These are phyloP conservation scores for Nemurella pictetii DNA, from an alignment of 2,888 invertebrate species.

Conservation along the genomic window DNA sequence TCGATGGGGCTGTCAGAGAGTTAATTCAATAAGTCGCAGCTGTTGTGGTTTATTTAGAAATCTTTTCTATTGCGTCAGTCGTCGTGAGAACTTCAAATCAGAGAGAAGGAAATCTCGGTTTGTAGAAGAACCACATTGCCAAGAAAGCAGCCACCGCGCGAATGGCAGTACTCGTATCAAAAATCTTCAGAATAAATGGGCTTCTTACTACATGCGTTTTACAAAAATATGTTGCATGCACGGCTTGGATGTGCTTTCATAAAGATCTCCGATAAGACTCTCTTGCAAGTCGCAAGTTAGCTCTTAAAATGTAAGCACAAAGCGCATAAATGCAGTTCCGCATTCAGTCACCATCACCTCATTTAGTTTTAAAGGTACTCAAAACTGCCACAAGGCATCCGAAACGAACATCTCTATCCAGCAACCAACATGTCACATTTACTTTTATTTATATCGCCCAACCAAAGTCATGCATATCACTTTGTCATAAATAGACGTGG, in stretches of 20 bases:
- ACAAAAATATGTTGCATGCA: not conserved
- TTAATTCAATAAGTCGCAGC: conserved; percentile 39
- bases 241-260: not conserved
- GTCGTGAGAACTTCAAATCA: conserved; percentile 29
- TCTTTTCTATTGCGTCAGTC: conserved; percentile 38
- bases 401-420: not conserved
- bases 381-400: not conserved
- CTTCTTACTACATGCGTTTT: not conserved
- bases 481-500: not conserved
- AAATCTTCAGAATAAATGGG: not conserved
- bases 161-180: not conserved
- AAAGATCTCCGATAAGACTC: not conserved
- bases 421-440: not conserved
- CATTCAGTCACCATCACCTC: not conserved
- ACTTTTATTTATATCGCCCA: not conserved
- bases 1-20: conserved; percentile 7
- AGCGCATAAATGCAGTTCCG: too few relatives aligned
- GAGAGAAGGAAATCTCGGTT: conserved; percentile 15
- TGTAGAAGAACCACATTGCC: conserved; percentile 15
- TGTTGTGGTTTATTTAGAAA: conserved; percentile 39
- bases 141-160: not conserved
- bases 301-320: too few relatives aligned
- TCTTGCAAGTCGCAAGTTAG: not conserved
- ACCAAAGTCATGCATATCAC: not conserved
- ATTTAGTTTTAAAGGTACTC: not conserved